phyloP scores from a whole-genome alignment of 2,888 invertebrate genomes.

The Yponomeuta plumbellus region DNA sequence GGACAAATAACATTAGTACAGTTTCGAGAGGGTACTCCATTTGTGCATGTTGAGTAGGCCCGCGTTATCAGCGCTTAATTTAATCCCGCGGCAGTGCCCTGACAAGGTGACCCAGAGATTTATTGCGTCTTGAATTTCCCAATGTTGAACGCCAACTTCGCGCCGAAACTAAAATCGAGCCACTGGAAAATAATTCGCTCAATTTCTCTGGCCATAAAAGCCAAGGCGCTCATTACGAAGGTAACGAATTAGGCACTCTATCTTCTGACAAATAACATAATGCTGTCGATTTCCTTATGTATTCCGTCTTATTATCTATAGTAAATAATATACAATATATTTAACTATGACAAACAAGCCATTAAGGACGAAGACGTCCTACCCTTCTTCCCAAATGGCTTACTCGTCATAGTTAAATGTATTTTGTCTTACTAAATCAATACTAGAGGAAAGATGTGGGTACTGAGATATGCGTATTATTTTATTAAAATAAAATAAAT shows the following conservation, averaged over 20 bases:
- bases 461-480: too few relatives aligned
- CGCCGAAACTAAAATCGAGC: not conserved
- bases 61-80: not conserved
- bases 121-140: not conserved
- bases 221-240: not conserved
- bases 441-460: too few relatives aligned
- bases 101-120: not conserved
- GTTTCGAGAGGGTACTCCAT: constrained; percentile 9
- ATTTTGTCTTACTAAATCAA: too few relatives aligned
- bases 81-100: not conserved
- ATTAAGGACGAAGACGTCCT: too few relatives aligned
- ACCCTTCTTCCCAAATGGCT: too few relatives aligned
- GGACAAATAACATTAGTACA: constrained; percentile 33
- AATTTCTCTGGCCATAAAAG: not conserved
- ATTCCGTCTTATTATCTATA: constrained; percentile 2
- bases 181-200: not conserved
- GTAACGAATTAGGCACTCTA: not conserved
- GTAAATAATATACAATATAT: constrained; percentile 14
- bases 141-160: not conserved
- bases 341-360: not conserved
- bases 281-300: constrained; percentile 28
- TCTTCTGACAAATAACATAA: constrained; percentile 10
- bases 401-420: too few relatives aligned
- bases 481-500: too few relatives aligned
- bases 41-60: constrained; percentile 3